Evolutionary conservation across 2,113 vertebrate species (phyloP), one percentile per base, ranked within the genome.

Genomic region (Halcyon senegalensis): DNA sequence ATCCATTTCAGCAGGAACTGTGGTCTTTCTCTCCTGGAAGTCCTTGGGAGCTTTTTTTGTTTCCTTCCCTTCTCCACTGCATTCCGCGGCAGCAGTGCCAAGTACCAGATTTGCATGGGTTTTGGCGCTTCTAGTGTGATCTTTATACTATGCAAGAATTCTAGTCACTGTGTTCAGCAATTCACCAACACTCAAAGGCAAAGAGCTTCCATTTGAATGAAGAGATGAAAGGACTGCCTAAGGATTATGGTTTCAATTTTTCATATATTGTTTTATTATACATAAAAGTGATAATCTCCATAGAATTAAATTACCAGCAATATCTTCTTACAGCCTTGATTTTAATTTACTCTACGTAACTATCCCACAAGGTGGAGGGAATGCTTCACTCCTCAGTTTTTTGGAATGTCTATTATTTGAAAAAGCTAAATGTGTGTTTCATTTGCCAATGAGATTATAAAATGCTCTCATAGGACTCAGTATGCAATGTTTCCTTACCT

Each of bases 261-360:
- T 95, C 86, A 90, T 91, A 82, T 84, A 90, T 95, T 95, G 90
- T 93, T 96, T 96, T 94, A 93, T 94, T 96, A 93, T 87, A 93
- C 90, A 93, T 93, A 93, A 96, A 96, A 96, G 73, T 72, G 30
- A 81, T 91, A 92, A 90, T 87, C 86, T 95, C 86, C 62, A 64
- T 13, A 91, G 92, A 96, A 96, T 92, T 96, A 94, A 94, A 95
- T 90, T 94, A 94, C 76, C 66, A 79, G 64, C 66, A 67, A 78
- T 69, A 96, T 95, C 92, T 90, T 72, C 88, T 93, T 91, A 92
- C 62, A 94, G 53, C 35, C 25, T 30, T 75, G 83, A 94, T 94
- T 94, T 96, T 96, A 94, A 96, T 96, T 96, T 96, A 94, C 80
- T 86, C 21, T 81, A 77, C 75, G 93, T 77, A 89, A 89, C 76